Percentiles rank a stretch among this genome's conserved stretches.
phyloP scores from a whole-genome alignment of 2,797 vertebrate species.

The Pempheris klunzingeri region DNA sequence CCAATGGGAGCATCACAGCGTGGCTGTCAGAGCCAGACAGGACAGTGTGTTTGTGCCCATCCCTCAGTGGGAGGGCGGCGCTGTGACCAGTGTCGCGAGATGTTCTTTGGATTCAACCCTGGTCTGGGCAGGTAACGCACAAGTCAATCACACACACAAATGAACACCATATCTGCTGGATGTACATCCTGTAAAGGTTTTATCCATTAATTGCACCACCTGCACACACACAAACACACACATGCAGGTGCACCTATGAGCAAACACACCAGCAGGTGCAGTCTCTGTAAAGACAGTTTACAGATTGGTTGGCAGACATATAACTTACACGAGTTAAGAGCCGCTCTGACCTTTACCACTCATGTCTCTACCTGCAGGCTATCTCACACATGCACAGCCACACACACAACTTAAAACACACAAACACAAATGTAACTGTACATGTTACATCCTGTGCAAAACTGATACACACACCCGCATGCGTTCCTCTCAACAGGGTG shows the following conservation, averaged over 20 bases:
- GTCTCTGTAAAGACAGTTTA: slow-evolving; percentile 76
- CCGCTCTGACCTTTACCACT: slow-evolving; percentile 83
- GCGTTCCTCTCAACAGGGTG: slow-evolving; percentile 49
- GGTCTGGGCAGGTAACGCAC: slow-evolving; percentile 85
- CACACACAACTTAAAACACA: slow-evolving; percentile 34
- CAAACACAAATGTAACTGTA: slow-evolving; percentile 46
- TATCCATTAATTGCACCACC: slow-evolving; percentile 33
- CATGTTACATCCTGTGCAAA: slow-evolving; percentile 28
- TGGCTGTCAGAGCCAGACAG: slow-evolving; percentile 84
- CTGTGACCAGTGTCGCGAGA: slow-evolving; percentile 88
- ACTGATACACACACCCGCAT: slow-evolving; percentile 12
- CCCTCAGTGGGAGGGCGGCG: slow-evolving; percentile 86
- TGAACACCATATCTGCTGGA: background rate
- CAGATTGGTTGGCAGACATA: slow-evolving; percentile 69
- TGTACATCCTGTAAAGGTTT: slow-evolving; percentile 21
- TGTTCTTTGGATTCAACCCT: slow-evolving; percentile 90
- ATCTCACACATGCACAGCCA: slow-evolving; percentile 24
- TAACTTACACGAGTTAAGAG: slow-evolving; percentile 80
- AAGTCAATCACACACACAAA: background rate
- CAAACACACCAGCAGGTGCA: slow-evolving; percentile 54
- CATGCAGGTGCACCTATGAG: background rate
- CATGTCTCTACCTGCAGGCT: slow-evolving; percentile 71
- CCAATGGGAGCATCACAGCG: slow-evolving; percentile 82
- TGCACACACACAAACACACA: slow-evolving; percentile 11
- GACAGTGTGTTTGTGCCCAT: slow-evolving; percentile 89